A percentile compares a stretch with the other conserved stretches of the same genome.
Evolutionary conservation across 2,113 vertebrate species (phyloP).

Genomic region (Hippocampus zosterae): DNA sequence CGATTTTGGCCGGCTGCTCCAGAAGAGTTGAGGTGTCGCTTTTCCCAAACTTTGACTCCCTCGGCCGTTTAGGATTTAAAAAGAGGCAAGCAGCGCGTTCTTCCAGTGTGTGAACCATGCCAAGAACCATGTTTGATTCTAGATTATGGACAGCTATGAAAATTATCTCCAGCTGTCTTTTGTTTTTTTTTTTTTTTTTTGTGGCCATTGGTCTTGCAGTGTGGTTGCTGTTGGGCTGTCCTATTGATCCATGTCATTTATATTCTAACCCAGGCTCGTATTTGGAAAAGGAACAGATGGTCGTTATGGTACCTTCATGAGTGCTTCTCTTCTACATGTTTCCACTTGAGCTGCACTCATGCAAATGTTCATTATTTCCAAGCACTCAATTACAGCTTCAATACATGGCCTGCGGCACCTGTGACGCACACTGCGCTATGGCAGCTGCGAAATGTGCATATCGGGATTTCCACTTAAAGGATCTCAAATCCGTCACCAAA

Average conservation of each 20-base stretch:
- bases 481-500: conserved; percentile 8
- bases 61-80: not conserved
- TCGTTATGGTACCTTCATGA: conserved; percentile 24
- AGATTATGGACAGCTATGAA: not conserved
- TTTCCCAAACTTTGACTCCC: conserved; percentile 19
- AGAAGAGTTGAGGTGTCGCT: conserved; percentile 13
- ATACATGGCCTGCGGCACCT: conserved; percentile 35
- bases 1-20: conserved; percentile 20
- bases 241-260: conserved; percentile 12
- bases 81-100: not conserved
- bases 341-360: conserved; percentile 43
- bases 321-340: conserved; percentile 37
- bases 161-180: not conserved
- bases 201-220: not conserved
- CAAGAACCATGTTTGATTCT: not conserved
- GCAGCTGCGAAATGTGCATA: conserved; percentile 33
- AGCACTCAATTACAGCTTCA: conserved; percentile 35
- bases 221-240: not conserved
- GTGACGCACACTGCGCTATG: conserved; percentile 4
- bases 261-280: conserved; percentile 24
- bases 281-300: conserved; percentile 53
- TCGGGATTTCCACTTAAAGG: not conserved
- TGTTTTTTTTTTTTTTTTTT: not conserved
- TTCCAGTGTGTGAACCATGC: not conserved
- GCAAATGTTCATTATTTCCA: conserved; percentile 58